Evolutionary conservation across 2,888 invertebrate species (phyloP).

Genomic region (Thecocarcelia acutangulata): DNA sequence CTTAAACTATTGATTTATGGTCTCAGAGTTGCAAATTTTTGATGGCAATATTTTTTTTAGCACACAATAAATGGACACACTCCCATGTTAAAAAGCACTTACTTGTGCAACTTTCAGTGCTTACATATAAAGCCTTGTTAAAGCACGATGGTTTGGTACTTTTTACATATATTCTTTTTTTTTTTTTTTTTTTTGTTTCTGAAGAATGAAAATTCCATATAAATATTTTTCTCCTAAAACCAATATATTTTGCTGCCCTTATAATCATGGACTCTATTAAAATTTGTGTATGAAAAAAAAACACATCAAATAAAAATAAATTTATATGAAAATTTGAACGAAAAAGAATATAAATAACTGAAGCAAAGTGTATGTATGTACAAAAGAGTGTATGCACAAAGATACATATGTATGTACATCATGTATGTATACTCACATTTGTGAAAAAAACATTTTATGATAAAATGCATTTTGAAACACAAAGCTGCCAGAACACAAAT

Average conservation of each 20-base stretch:
- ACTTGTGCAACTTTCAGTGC: neutral
- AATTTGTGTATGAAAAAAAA: neutral
- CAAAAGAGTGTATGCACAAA: neutral
- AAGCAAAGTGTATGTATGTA: neutral
- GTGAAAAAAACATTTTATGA: no score
- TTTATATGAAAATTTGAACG: neutral
- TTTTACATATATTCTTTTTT: no score
- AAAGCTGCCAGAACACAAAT: neutral
- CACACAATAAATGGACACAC: slow-evolving; percentile 16
- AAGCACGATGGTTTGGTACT: slow-evolving; percentile 9
- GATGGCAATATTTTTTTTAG: slow-evolving; percentile 40
- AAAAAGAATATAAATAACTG: slow-evolving; percentile 2
- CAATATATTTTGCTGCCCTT: neutral
- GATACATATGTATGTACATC: slow-evolving; percentile 14
- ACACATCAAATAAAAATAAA: no score
- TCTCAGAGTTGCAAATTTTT: slow-evolving; percentile 33
- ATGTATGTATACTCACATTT: no score
- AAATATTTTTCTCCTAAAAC: neutral
- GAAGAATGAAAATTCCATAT: slow-evolving; percentile 8
- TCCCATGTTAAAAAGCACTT: neutral
- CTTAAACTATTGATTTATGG: slow-evolving; percentile 48
- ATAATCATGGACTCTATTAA: neutral
- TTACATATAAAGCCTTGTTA: neutral
- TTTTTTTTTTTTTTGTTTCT: neutral
- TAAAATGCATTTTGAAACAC: neutral